phyloP scores from a whole-genome alignment of 2,888 invertebrate species.

The Stenichneumon culpator region DNA sequence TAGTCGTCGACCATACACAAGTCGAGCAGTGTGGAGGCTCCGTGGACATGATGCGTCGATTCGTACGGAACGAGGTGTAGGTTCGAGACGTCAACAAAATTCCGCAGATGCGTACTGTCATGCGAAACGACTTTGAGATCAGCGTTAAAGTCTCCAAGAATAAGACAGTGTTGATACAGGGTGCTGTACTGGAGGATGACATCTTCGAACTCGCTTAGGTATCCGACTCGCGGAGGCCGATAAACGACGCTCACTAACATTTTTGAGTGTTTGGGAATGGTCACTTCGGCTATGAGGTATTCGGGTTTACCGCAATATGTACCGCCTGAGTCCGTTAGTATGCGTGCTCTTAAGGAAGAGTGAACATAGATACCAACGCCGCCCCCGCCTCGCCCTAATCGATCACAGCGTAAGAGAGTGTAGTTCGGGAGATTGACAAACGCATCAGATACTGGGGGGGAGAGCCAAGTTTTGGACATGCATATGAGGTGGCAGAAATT shows the following conservation, averaged over 20 bases:
- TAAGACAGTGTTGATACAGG: background rate
- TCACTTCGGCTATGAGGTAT: background rate
- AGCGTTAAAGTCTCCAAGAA: background rate
- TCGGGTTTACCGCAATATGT: background rate
- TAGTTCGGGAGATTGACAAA: background rate
- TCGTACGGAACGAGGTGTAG: background rate
- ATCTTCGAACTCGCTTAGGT: background rate
- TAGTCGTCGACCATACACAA: background rate
- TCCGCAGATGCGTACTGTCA: background rate
- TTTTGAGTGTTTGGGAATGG: background rate
- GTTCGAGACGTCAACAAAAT: background rate
- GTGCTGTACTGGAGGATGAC: background rate
- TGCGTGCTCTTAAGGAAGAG: background rate
- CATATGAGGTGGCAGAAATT: background rate
- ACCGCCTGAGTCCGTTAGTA: background rate
- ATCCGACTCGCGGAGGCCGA: background rate
- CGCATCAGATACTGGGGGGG: background rate
- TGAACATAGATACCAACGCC: background rate
- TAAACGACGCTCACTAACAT: background rate
- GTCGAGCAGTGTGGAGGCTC: background rate
- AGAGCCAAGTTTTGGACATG: background rate
- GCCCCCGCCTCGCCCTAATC: background rate
- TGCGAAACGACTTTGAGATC: background rate
- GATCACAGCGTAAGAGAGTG: background rate
- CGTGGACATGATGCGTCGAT: background rate